These are phyloP conservation scores for Oscheius sp. DNA, from an alignment of 2,888 invertebrate species.

Conservation along the genomic window DNA sequence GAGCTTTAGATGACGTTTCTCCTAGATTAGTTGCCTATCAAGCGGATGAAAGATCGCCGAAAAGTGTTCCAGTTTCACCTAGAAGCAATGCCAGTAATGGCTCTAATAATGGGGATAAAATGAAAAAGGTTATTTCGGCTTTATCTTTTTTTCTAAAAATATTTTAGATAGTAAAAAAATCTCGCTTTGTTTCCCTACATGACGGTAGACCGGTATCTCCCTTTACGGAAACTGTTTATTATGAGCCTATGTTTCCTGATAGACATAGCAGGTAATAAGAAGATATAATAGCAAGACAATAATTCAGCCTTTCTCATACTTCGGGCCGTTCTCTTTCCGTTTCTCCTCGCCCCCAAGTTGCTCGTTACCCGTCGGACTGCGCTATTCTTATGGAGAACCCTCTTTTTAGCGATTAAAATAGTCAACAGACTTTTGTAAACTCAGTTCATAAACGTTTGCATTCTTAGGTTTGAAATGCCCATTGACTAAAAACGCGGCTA, in stretches of 20 bases:
- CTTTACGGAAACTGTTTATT: constrained; percentile 65
- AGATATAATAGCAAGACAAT: not conserved
- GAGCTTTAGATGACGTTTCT: constrained; percentile 48
- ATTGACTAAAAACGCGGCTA: too few relatives aligned
- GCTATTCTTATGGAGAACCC: constrained; percentile 55
- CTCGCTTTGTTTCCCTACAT: constrained; percentile 64
- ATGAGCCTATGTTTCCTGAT: constrained; percentile 54
- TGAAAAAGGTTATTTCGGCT: constrained; percentile 54
- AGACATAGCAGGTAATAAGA: constrained; percentile 40
- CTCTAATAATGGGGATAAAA: constrained; percentile 46
- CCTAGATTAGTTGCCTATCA: constrained; percentile 57
- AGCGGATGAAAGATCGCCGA: constrained; percentile 40
- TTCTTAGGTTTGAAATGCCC: too few relatives aligned
- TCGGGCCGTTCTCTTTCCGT: constrained; percentile 32
- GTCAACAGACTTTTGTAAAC: too few relatives aligned
- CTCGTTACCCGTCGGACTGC: constrained; percentile 50
- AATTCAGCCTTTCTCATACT: constrained; percentile 41
- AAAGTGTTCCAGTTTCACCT: constrained; percentile 43
- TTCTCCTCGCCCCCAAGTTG: constrained; percentile 37
- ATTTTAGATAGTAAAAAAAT: constrained; percentile 59
- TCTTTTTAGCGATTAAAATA: constrained; percentile 51
- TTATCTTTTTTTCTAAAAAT: not conserved
- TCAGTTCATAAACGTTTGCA: too few relatives aligned
- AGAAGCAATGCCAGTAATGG: constrained; percentile 41
- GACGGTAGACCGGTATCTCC: constrained; percentile 67